Evolutionary conservation across 92 coral and sea anemone species (phyloP).

Genomic region (Phymanthus crucifer): DNA sequence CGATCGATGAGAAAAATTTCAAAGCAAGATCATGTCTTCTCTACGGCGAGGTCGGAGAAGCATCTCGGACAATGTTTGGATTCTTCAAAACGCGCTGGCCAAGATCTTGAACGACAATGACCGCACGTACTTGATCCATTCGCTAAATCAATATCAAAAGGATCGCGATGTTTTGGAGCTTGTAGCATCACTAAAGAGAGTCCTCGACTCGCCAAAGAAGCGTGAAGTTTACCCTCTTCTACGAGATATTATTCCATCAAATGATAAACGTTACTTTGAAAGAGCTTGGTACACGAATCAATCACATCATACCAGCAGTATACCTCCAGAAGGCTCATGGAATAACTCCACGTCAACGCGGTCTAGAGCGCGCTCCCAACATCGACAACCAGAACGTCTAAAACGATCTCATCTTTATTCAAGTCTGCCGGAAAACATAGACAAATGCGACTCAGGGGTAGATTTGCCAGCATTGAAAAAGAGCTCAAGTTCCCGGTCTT

Average conservation of each 20-base stretch:
- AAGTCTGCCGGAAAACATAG: constrained; percentile 68
- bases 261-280: constrained; percentile 65
- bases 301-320: constrained; percentile 7
- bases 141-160: constrained; percentile 82
- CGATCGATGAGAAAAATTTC: neutral
- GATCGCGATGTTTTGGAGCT: constrained; percentile 71
- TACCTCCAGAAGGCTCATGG: constrained; percentile 35
- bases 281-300: constrained; percentile 56
- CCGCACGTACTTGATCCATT: constrained; percentile 73
- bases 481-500: constrained; percentile 31
- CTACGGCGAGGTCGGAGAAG: constrained; percentile 54
- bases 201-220: constrained; percentile 75
- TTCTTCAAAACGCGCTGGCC: constrained; percentile 55
- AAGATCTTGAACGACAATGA: constrained; percentile 72
- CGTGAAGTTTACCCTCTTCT: constrained; percentile 86
- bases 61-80: constrained; percentile 77
- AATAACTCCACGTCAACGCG: constrained; percentile 32
- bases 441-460: constrained; percentile 71
- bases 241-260: constrained; percentile 71
- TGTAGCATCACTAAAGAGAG: constrained; percentile 60
- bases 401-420: constrained; percentile 45
- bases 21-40: constrained; percentile 6
- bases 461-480: constrained; percentile 57
- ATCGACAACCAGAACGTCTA: constrained; percentile 50
- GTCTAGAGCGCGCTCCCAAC: constrained; percentile 55